phyloP scores from a whole-genome alignment of 2,797 vertebrate species.

The Apogon talboti region DNA sequence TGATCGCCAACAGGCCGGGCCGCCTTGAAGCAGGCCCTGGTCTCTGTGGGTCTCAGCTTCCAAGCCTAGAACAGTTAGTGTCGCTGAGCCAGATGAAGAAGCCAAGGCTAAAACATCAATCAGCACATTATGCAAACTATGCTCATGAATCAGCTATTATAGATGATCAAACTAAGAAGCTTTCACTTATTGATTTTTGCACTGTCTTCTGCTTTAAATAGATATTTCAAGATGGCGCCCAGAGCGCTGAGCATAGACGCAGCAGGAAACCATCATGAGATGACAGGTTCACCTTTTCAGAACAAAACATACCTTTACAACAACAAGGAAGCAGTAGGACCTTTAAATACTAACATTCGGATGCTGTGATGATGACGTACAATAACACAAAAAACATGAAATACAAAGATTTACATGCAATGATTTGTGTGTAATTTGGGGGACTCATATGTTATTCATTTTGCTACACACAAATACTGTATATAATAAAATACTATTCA shows the following conservation, averaged over 20 bases:
- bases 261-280: neutral
- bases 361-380: neutral
- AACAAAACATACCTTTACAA: slow-evolving; percentile 10
- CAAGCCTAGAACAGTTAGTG: slow-evolving; percentile 34
- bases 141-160: slow-evolving; percentile 42
- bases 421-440: too few relatives aligned
- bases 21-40: slow-evolving; percentile 31
- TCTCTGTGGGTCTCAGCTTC: slow-evolving; percentile 29
- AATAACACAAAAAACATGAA: too few relatives aligned
- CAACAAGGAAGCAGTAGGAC: neutral
- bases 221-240: neutral
- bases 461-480: too few relatives aligned
- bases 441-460: too few relatives aligned
- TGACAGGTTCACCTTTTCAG: neutral
- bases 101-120: slow-evolving; percentile 60
- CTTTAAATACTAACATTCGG: neutral
- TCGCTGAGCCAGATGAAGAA: slow-evolving; percentile 51
- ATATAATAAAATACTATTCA: too few relatives aligned
- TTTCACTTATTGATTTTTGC: slow-evolving; percentile 43
- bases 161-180: slow-evolving; percentile 60
- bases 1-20: slow-evolving; percentile 37
- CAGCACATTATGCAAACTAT: slow-evolving; percentile 36
- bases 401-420: too few relatives aligned
- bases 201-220: slow-evolving; percentile 37
- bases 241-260: slow-evolving; percentile 11